Percentiles rank a stretch among this genome's conserved stretches.
Evolutionary conservation across 2,888 invertebrate species (phyloP).

Genomic region (Stomorhina lunata): DNA sequence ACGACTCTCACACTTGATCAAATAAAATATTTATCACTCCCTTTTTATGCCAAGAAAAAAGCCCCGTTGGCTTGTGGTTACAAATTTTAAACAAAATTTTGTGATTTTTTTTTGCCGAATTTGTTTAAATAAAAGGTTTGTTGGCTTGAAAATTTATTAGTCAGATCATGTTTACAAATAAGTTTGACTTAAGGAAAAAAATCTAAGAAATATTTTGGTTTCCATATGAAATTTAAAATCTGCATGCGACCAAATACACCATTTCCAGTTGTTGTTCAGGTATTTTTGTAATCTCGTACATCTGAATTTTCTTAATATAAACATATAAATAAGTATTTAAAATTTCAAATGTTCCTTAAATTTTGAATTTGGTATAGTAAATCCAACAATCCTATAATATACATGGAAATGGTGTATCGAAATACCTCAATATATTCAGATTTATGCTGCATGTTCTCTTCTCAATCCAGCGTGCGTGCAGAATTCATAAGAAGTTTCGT

Average conservation of each 20-base stretch:
- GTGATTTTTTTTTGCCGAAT: conserved; percentile 9
- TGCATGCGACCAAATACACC: too few species aligned
- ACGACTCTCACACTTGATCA: conserved; percentile 44
- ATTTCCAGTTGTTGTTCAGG: too few species aligned
- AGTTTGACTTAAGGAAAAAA: conserved; percentile 11
- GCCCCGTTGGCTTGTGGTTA: conserved; percentile 37
- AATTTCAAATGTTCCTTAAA: not conserved
- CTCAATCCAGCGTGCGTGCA: not conserved
- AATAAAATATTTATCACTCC: conserved; percentile 22
- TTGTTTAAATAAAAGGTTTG: conserved; percentile 37
- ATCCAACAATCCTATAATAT: too few species aligned
- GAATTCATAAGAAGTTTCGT: not conserved
- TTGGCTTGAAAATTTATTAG: conserved; percentile 50
- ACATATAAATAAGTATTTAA: not conserved
- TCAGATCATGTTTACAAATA: conserved; percentile 55
- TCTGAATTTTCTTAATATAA: too few species aligned
- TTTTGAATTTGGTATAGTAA: too few species aligned
- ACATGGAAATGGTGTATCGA: not conserved
- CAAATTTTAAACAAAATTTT: conserved; percentile 5
- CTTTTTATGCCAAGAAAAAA: conserved; percentile 28
- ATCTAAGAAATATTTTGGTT: too few species aligned
- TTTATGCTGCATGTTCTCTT: conserved; percentile 1
- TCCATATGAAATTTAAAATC: too few species aligned
- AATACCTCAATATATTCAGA: not conserved
- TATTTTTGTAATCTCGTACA: too few species aligned